Evolutionary conservation across 1,140 invertebrate genomes (phyloP).

Genomic region (Ooceraea biroi): DNA sequence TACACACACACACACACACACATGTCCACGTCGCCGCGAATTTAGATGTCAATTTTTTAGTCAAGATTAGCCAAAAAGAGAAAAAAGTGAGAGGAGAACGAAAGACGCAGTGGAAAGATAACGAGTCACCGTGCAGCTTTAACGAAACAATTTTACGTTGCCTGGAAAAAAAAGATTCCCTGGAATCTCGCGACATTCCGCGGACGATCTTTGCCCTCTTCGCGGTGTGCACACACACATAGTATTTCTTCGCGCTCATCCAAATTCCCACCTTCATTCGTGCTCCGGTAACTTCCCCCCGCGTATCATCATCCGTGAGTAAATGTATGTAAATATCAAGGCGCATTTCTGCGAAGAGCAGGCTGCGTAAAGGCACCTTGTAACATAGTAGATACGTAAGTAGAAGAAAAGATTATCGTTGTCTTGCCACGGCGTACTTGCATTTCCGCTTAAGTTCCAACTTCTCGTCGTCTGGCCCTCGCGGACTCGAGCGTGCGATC

Average conservation of each 20-base stretch:
- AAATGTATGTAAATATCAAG: conserved; percentile 68
- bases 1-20: no score
- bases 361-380: conserved; percentile 62
- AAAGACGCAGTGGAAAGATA: conserved; percentile 62
- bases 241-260: conserved; percentile 68
- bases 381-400: conserved; percentile 68
- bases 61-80: conserved; percentile 64
- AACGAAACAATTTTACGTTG: conserved; percentile 66
- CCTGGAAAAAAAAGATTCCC: conserved; percentile 66
- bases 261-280: neutral
- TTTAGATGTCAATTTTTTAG: conserved; percentile 68
- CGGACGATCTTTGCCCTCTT: conserved; percentile 67
- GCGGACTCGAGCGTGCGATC: conserved; percentile 62
- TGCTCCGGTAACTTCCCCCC: neutral
- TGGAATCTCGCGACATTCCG: conserved; percentile 67
- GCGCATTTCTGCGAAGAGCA: conserved; percentile 65
- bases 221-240: conserved; percentile 45
- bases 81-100: no score
- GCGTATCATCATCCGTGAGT: neutral
- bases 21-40: conserved; percentile 22
- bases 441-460: conserved; percentile 33
- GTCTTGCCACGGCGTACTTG: conserved; percentile 58
- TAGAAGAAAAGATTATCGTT: conserved; percentile 61
- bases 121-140: conserved; percentile 70
- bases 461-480: conserved; percentile 57